Base-by-base conservation (phyloP, 1,140 invertebrate genomes). In the Druon quercuslanigerum region DNA sequence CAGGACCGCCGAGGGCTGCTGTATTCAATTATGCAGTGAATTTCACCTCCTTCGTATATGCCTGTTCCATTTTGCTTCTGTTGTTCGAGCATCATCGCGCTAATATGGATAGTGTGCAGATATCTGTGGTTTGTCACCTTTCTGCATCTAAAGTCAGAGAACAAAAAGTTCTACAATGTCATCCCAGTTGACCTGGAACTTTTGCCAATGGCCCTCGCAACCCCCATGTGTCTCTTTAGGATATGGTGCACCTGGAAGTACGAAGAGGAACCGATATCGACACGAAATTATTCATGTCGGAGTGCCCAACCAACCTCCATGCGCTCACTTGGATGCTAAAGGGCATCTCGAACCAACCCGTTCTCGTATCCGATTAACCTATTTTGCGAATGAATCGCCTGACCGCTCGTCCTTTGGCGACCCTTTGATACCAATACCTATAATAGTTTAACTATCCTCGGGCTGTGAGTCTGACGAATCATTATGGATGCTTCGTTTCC, bases 321-420 rank as follows among this genome's bases (percentile, higher is more conserved):
- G 12, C 57, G 57, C 33, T 66, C 57, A 66, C 57, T 66, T 40
- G 25, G 20, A 66, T 33, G 57, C 3, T 66, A 66, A 66, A 66
- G 57, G 57, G 57, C 57, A 66, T 66, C 57, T 66, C 57, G 25
- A 66, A 66, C 56, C 56, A 57, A 57, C 56, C 56, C 25, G 17
- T 33, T 33, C 12, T 46, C 56, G 85, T 84, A 84, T 85, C 82
- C 83, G 86, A 87, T 86, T 87, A 87, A 86, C 82, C 86, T 78
- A 82, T 84, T 85, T 84, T 71, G 81, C 79, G 83, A 79, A 72
- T 75, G 75, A 80, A 60, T 78, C 80, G 79, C 70, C 72, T 75
- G 72, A 81, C 72, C 73, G 72, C 71, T 80, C 79, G 83, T 74
- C 57, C 73, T 74, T 60, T 57, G 25, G 19, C 52, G 33, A 74